Conservation (phyloP, 1,140 invertebrate genomes). For the Euborellia annulipes region DNA sequence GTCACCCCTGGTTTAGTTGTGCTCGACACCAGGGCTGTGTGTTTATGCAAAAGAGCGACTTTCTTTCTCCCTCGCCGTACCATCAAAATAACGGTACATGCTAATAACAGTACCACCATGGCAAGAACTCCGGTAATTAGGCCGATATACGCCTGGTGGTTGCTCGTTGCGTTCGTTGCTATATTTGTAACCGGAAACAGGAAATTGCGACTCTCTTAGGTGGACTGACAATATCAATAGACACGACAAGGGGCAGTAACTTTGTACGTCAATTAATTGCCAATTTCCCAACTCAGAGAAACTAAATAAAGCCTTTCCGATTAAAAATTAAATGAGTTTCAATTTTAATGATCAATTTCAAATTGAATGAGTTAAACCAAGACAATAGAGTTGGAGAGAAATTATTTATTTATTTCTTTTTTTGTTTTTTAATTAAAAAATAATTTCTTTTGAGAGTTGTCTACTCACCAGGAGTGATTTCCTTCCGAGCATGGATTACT, state of each 20-base stretch:
- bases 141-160: conserved; percentile 55
- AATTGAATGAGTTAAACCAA: too few species aligned
- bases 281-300: background rate
- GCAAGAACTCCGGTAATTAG: conserved; percentile 63
- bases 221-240: background rate
- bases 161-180: conserved; percentile 44
- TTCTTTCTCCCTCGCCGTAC: conserved; percentile 54
- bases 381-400: background rate
- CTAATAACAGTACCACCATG: conserved; percentile 46
- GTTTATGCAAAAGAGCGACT: conserved; percentile 47
- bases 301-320: background rate
- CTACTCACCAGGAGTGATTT: conserved; percentile 20
- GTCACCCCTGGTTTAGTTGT: conserved; percentile 34
- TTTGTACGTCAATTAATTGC: background rate
- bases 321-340: too few species aligned
- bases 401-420: too few species aligned
- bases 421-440: too few species aligned
- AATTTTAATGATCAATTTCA: too few species aligned
- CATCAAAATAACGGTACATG: conserved; percentile 49
- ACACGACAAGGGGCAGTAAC: too few species aligned
- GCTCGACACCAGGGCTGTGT: conserved; percentile 36
- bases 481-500: conserved; percentile 26
- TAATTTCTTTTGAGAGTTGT: too few species aligned
- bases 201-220: background rate
- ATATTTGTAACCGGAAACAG: conserved; percentile 14